Conservation (phyloP, 2,888 invertebrate genomes). For the Galeruca laticollis region DNA sequence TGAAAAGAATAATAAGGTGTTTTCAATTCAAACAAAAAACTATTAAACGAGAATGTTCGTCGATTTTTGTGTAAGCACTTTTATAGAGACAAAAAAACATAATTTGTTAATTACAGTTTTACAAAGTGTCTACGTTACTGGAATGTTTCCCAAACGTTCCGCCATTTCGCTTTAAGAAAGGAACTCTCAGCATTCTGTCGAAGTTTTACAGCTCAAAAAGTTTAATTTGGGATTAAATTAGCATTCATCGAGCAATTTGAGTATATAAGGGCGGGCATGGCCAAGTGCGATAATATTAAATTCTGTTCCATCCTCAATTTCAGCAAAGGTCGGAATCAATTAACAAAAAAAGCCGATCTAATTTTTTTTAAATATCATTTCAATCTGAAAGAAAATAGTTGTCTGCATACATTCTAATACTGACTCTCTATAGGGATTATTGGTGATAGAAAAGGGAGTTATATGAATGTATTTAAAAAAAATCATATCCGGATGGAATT, state of each 20-base stretch:
- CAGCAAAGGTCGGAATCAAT: neutral
- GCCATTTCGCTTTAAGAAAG: slow-evolving; percentile 20
- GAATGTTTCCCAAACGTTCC: slow-evolving; percentile 29
- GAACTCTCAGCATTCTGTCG: slow-evolving; percentile 36
- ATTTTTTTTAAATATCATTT: neutral
- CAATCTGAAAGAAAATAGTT: too few relatives aligned
- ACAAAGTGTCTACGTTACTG: slow-evolving; percentile 36
- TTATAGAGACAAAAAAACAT: slow-evolving; percentile 33
- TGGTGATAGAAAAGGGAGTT: too few relatives aligned
- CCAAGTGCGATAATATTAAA: slow-evolving; percentile 45
- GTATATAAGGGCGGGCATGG: slow-evolving; percentile 27
- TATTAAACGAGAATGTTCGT: neutral
- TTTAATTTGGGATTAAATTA: slow-evolving; percentile 39
- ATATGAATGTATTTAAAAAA: too few relatives aligned
- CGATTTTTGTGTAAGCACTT: slow-evolving; percentile 21
- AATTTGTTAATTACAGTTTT: slow-evolving; percentile 39
- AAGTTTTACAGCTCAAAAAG: slow-evolving; percentile 37
- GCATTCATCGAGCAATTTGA: slow-evolving; percentile 32
- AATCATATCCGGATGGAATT: too few relatives aligned
- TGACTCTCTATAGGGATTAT: too few relatives aligned
- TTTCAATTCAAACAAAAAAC: neutral
- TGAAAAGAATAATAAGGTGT: neutral
- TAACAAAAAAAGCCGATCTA: neutral
- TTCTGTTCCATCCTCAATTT: slow-evolving; percentile 21
- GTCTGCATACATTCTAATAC: too few relatives aligned